These are phyloP conservation scores for Neomonachus schauinslandi DNA, from an alignment of 2,113 vertebrate genomes.

Conservation along the genomic window DNA sequence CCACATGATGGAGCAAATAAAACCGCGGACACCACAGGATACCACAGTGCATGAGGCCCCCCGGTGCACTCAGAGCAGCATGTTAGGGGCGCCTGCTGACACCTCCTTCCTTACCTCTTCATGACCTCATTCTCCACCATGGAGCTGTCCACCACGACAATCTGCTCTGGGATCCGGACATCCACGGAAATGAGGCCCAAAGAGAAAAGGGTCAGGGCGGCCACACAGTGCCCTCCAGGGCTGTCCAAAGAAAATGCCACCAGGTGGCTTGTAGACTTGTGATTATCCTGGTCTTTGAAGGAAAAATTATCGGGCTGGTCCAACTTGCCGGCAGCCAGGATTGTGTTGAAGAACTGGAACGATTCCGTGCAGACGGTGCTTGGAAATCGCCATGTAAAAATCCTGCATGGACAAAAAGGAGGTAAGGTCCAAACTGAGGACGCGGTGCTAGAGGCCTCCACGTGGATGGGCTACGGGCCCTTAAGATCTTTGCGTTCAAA, in stretches of 20 bases:
- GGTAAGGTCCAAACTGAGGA: neutral
- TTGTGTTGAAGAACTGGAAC: slow-evolving; percentile 88
- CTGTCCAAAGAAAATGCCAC: slow-evolving; percentile 90
- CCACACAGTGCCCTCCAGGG: slow-evolving; percentile 91
- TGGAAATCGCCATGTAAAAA: slow-evolving; percentile 95
- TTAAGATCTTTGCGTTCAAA: fast-evolving
- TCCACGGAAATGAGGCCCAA: slow-evolving; percentile 92
- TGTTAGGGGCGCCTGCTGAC: fast-evolving
- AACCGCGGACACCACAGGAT: fast-evolving
- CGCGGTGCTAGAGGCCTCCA: fast-evolving
- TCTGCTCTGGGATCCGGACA: slow-evolving; percentile 94
- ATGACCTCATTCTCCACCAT: slow-evolving; percentile 93
- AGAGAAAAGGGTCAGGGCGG: slow-evolving; percentile 90
- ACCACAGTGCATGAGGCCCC: fast-evolving
- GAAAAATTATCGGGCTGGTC: slow-evolving; percentile 83
- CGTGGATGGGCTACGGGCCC: fast-evolving
- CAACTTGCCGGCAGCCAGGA: slow-evolving; percentile 82
- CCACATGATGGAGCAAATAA: fast-evolving
- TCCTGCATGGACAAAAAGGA: slow-evolving; percentile 82
- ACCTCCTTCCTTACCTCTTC: slow-evolving; percentile 57
- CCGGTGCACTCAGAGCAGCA: fast-evolving
- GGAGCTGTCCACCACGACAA: slow-evolving; percentile 95
- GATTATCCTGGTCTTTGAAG: slow-evolving; percentile 86
- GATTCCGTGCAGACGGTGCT: slow-evolving; percentile 90
- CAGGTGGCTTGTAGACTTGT: slow-evolving; percentile 81